Evolutionary conservation across 2,888 invertebrate species (phyloP).

Genomic region (Charanyca ferruginea): DNA sequence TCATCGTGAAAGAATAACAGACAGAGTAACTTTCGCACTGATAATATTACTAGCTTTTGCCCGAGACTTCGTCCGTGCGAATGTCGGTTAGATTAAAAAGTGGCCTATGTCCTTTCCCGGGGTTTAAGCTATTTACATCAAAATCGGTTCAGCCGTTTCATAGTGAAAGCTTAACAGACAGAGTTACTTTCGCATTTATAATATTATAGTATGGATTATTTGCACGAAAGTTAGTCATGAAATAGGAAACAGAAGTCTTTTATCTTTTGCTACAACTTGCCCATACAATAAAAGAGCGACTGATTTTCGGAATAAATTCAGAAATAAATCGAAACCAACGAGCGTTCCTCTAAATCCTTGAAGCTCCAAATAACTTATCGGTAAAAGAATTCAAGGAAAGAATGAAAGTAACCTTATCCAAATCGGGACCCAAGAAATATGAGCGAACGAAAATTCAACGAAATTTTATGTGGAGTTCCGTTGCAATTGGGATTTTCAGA

Average conservation of each 20-base stretch:
- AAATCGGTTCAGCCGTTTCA: no score
- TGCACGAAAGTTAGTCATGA: neutral
- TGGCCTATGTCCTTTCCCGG: no score
- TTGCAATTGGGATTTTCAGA: constrained; percentile 59
- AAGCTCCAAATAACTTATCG: constrained; percentile 57
- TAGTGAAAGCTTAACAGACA: no score
- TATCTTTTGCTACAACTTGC: neutral
- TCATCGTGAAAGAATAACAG: no score
- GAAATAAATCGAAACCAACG: constrained; percentile 34
- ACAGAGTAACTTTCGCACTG: no score
- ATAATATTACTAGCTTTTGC: no score
- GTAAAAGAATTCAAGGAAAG: constrained; percentile 53
- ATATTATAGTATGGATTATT: no score
- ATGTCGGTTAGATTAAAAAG: no score
- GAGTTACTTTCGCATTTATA: no score
- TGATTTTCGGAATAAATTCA: constrained; percentile 35
- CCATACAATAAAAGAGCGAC: constrained; percentile 19
- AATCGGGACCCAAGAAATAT: constrained; percentile 58
- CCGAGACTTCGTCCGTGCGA: no score
- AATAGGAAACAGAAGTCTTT: neutral
- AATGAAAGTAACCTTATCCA: constrained; percentile 59
- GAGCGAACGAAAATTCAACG: constrained; percentile 52
- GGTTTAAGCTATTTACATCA: no score
- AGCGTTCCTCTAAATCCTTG: constrained; percentile 38
- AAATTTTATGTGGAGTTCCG: constrained; percentile 53